A percentile compares a stretch with the other conserved stretches of the same genome.
phyloP scores from a whole-genome alignment of 2,888 invertebrate genomes.

The Lasioglossum lativentre region DNA sequence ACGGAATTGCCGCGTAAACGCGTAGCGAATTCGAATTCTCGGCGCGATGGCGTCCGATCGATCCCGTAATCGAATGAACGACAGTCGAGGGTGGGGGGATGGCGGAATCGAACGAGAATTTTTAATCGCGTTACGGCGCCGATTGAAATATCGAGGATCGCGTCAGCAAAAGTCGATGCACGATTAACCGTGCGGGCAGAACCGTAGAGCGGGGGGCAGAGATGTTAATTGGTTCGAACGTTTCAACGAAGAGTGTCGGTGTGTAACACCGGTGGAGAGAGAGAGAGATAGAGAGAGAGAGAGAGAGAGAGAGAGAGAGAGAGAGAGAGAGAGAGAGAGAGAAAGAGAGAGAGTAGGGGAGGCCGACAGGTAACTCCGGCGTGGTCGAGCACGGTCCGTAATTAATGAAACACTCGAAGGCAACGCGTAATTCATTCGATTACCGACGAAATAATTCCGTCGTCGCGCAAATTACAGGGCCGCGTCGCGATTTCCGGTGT shows the following conservation, averaged over 20 bases:
- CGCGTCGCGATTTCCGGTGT: conserved; percentile 26
- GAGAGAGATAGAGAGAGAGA: too few relatives aligned
- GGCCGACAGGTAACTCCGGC: conserved; percentile 10
- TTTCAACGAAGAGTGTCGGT: conserved; percentile 15
- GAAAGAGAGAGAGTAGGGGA: too few relatives aligned
- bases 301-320: too few relatives aligned
- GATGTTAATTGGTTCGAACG: conserved; percentile 27
- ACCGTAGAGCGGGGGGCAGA: neutral
- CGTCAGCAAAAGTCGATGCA: conserved; percentile 35
- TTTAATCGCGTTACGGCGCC: conserved; percentile 31
- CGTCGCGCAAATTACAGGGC: conserved; percentile 53
- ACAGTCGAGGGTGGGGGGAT: neutral
- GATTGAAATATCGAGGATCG: conserved; percentile 29
- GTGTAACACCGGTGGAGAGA: neutral
- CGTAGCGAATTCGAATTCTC: conserved; percentile 7
- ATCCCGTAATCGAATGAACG: conserved; percentile 32
- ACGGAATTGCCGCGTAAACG: neutral
- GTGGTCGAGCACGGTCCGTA: conserved; percentile 24
- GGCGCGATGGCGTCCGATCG: neutral
- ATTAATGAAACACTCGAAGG: conserved; percentile 57
- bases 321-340: too few relatives aligned
- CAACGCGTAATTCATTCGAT: conserved; percentile 61
- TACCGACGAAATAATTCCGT: conserved; percentile 61
- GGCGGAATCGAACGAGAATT: conserved; percentile 27
- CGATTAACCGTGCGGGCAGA: conserved; percentile 14